Base-by-base conservation (phyloP, 2,113 vertebrate species). In the Oncorhynchus gorbuscha region DNA sequence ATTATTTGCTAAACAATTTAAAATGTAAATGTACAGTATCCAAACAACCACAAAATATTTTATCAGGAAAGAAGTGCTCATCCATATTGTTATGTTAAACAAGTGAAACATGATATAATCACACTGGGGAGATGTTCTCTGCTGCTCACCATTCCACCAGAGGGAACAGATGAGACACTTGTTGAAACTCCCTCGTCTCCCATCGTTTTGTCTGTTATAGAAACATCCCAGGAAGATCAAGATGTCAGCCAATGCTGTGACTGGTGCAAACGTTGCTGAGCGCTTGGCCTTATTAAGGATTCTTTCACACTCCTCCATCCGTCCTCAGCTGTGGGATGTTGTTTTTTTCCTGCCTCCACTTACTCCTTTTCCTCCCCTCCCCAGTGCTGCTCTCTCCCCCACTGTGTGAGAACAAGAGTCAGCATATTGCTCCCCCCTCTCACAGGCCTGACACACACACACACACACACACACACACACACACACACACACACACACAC, bases 251-350 rank as follows among this genome's bases (percentile, higher is more conserved):
- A 20, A 22, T 18, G 51, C 51, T 55, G 16, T 55, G 14, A 2
- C 59, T 71, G 39, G 30, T 71, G 59, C 35, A 71, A 79, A 79
- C 78, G 70, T 6, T 64, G 26, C 28, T 68, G 4, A 26, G 59
- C 12, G 26, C 20, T 32, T 13, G 61, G 26, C 35, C 12, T 74
- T 70, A 79, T 79, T 71, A 28, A 74, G 35, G 5, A 70, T n/a
- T 70, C 28, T 70, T 39, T 72, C 20, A 58, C n/a, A 39, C 62
- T 24, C 49, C 64, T 30, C n/a, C 77, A 61, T 30, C 14, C 14
- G 5, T 45, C 55, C 67, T 65, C 39, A 26, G 66, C 4, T 62
- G n/a, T 62, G 59, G 59, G 59, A 22, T 22, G 59, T 22, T 9
- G 18, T 62, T 8, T 76, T 70, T 48, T 32, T 61, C 30, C 24